A percentile compares a stretch with the other conserved stretches of the same genome.
Evolutionary conservation across 2,888 invertebrate genomes (phyloP).

Genomic region (Athalia circularis): DNA sequence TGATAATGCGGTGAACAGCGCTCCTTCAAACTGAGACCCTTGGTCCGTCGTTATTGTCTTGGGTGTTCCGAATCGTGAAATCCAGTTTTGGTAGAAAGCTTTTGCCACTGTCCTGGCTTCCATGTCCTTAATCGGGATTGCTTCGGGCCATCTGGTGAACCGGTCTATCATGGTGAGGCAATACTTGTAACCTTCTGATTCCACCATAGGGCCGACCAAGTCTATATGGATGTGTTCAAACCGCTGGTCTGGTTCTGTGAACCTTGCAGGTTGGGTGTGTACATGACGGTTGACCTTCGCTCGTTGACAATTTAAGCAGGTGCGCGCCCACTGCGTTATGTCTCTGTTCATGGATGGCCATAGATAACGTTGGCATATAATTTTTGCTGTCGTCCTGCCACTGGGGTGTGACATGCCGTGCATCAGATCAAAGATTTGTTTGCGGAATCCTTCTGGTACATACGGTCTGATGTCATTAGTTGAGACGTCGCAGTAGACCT

Average conservation of each 20-base stretch:
- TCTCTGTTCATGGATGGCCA: conserved; percentile 52
- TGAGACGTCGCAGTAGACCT: conserved; percentile 52
- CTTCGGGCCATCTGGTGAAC: conserved; percentile 60
- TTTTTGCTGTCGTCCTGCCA: background rate
- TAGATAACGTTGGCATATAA: conserved; percentile 42
- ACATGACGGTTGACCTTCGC: conserved; percentile 63
- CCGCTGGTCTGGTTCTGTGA: conserved; percentile 55
- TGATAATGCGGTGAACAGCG: conserved; percentile 54
- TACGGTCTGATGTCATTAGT: conserved; percentile 41
- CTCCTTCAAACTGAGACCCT: conserved; percentile 63
- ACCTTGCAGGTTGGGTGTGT: conserved; percentile 46
- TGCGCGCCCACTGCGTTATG: conserved; percentile 56
- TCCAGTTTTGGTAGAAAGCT: conserved; percentile 68
- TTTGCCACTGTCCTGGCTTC: conserved; percentile 59
- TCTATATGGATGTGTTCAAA: conserved; percentile 72
- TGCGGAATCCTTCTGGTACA: background rate
- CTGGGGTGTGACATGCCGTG: conserved; percentile 13
- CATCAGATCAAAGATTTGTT: background rate
- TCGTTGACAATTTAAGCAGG: conserved; percentile 63
- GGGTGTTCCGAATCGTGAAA: conserved; percentile 71
- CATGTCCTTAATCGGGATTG: conserved; percentile 56
- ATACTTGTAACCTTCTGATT: conserved; percentile 56
- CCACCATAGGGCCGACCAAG: conserved; percentile 71
- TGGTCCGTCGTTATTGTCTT: conserved; percentile 63
- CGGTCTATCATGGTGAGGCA: conserved; percentile 50